Evolutionary conservation across 2,797 vertebrate species (phyloP), one percentile per base, ranked within the genome.

Genomic region (Smutsia gigantea): DNA sequence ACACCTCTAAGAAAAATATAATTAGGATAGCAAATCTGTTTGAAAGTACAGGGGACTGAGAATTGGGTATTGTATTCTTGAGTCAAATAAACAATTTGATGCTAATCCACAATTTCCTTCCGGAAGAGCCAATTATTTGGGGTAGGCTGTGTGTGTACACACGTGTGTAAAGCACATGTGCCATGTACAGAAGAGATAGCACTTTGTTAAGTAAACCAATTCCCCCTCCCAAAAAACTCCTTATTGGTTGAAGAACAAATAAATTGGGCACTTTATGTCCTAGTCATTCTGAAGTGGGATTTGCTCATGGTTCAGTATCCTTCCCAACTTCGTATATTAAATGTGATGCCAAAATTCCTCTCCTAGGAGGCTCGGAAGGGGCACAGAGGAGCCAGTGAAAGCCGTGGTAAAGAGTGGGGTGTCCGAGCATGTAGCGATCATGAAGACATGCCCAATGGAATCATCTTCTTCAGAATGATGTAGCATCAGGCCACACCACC

Each of bases 191-290:
- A 64, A 37, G 64, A 55, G 31, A 55, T 2, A 57, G 25, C 3
- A 29, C 31, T 78, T 93, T 61, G 86, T 64, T 79, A 61, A 75
- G 23, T 59, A 84, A 91, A 82, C 31, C 14, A 81, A n/a, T 3
- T 21, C 29, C 18, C 0, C 46, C 61, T n/a, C 2, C n/a, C n/a
- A 0, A n/a, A 5, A 11, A 77, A 46, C n/a, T 13, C 64, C 7
- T 64, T n/a, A 75, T 25, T 61, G 71, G 23, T 12, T 88, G 85
- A 61, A 90, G 10, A 82, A 15, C 66, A 88, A 96, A 87, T 51
- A 37, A 42, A 61, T 17, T 81, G 34, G 39, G 42, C 3, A 31
- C 15, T 77, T 93, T 57, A 23, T 61, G 81, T 75, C 49, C 68
- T 77, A 37, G 87, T 87, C 59, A 14, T 61, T 68, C 42, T 49